Percentiles rank a stretch among this genome's conserved stretches.
These are phyloP conservation scores for Andrena bicolor DNA, from an alignment of 2,888 invertebrate species.

Conservation along the genomic window DNA sequence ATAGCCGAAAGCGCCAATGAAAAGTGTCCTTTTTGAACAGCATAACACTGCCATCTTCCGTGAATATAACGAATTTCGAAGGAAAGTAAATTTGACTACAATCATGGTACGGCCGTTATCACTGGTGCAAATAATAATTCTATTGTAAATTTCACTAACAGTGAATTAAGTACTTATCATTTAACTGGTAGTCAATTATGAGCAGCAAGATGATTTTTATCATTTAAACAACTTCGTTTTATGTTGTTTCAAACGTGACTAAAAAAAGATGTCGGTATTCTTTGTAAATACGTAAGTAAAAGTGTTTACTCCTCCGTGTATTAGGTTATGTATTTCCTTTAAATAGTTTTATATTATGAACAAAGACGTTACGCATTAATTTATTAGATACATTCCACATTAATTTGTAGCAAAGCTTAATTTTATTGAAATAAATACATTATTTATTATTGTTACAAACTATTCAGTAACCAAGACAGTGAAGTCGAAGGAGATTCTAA, in stretches of 20 bases:
- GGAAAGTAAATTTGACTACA: slow-evolving; percentile 27
- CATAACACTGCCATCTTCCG: slow-evolving; percentile 30
- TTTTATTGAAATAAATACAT: slow-evolving; percentile 3
- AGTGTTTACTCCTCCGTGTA: slow-evolving; percentile 62
- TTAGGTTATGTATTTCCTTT: slow-evolving; percentile 75
- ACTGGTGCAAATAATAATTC: slow-evolving; percentile 50
- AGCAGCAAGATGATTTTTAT: slow-evolving; percentile 46
- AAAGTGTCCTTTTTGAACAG: too few species aligned
- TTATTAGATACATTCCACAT: neutral
- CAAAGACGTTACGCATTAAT: neutral
- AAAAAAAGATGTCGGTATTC: slow-evolving; percentile 89
- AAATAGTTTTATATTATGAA: neutral
- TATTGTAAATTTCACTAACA: slow-evolving; percentile 34
- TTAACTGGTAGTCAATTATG: slow-evolving; percentile 17
- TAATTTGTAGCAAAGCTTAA: neutral
- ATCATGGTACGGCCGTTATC: slow-evolving; percentile 34
- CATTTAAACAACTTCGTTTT: slow-evolving; percentile 36
- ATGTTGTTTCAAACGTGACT: slow-evolving; percentile 28
- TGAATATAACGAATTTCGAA: slow-evolving; percentile 8
- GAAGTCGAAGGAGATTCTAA: slow-evolving; percentile 85
- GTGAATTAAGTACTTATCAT: slow-evolving; percentile 5
- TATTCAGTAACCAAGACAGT: slow-evolving; percentile 83
- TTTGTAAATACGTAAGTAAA: slow-evolving; percentile 90
- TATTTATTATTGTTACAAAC: slow-evolving; percentile 11
- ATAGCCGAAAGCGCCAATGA: too few species aligned